Base-by-base conservation (phyloP, 2,888 invertebrate species). In the Syrista parreyssii region DNA sequence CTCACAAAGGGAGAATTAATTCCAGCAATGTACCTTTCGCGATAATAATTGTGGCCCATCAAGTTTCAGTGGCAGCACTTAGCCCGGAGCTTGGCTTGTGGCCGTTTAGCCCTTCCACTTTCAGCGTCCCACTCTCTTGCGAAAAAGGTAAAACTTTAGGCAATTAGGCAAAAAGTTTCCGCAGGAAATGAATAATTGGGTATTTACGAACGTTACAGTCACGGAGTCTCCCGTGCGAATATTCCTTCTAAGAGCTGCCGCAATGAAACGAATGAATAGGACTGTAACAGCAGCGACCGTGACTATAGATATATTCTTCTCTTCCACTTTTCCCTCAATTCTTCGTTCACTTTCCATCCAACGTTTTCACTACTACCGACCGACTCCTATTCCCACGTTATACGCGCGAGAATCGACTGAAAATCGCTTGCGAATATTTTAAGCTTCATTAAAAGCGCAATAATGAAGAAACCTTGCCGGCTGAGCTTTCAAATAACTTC, bases 391-490 rank as follows among this genome's bases (percentile, higher is more conserved):
- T 32, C 35, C 35, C 55, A n/a, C n/a, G 68, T 23, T 31, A 55
- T 33, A 33, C 71, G 76, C 40, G 33, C 35, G 34, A 68, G 68
- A 35, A 68, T 76, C 76, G 72, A 73, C 36, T 74, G 31, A 32
- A 79, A 80, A 80, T 55, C 73, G 76, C 76, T 78, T 68, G 76
- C 78, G 85, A 84, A 85, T 86, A 88, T 88, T 86, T 86, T 79
- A 86, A 85, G 86, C 84, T 87, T 86, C 85, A 86, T 86, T 89
- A 85, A 86, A 87, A 83, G 82, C 80, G 82, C 83, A 84, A 86
- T 87, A 88, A 86, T 82, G 84, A 86, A 85, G 85, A 85, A 87
- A 84, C 79, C 83, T 82, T 79, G 79, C 75, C 73, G 83, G 83
- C 81, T 85, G 75, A 73, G 79, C 79, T 83, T 78, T 81, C 78